Evolutionary conservation across 2,888 invertebrate species (phyloP), one percentile per base, ranked within the genome.

Genomic region (Andrena hattorfiana): DNA sequence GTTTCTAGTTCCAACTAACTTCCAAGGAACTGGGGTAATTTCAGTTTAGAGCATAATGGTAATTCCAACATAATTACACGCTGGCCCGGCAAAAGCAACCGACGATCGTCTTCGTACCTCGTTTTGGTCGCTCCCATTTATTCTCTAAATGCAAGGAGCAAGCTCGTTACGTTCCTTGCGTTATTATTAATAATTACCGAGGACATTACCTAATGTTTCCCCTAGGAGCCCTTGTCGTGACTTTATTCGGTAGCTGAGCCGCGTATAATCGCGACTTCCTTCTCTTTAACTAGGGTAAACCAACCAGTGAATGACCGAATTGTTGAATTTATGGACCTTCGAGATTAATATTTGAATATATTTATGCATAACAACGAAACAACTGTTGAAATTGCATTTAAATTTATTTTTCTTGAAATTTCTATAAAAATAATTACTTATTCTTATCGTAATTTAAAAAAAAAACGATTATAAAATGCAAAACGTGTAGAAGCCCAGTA

Each of bases 61-160:
- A 63, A 63, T 63, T 42, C 6, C 20, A 63, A 6, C n/a, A 20
- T 63, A 63, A 63, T 63, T 42, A 63, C 63, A 63, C 42, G 63
- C 20, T 26, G 35, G 10, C 13, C 4, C 13, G 42, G 13, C 13
- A 42, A 42, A 23, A 20, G 63, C 13, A 35, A 26, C 28, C 60
- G 16, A 42, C 63, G 16, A 42, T 35, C 42, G 42, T n/a, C 23
- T n/a, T 63, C 42, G 63, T 32, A 42, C 30, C 4, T 42, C 35
- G 13, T 42, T 63, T 42, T 16, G 42, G 42, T 26, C 63, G 23
- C 23, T 63, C 42, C 13, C 63, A 32, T 63, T 63, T 63, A 23
- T 42, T 63, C 42, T 63, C 23, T 30, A n/a, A 30, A n/a, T 30
- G 30, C 42, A 42, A 23, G 63, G 23, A 63, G 26, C 13, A 6